Conservation (phyloP, 2,113 vertebrate species). For the Sorex araneus region DNA sequence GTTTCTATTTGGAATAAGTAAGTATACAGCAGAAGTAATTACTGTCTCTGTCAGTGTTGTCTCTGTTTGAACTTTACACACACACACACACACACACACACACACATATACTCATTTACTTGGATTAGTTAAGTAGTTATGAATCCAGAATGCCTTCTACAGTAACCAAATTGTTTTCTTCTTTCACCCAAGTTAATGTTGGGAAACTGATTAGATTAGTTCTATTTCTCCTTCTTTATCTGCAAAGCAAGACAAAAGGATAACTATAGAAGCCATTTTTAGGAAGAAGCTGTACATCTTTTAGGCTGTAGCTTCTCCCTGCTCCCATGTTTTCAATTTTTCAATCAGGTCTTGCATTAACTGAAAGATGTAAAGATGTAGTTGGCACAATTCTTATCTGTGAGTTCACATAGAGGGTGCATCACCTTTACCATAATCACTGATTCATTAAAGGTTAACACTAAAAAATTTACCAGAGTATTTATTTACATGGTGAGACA, state of each 20-base stretch:
- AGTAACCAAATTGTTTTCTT: background rate
- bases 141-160: slow-evolving; percentile 50
- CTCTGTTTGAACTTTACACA: slow-evolving; percentile 42
- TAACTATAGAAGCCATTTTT: background rate
- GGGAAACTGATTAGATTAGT: slow-evolving; percentile 18
- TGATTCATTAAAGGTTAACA: slow-evolving; percentile 70
- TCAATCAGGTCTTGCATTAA: too few relatives aligned
- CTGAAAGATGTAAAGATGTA: too few relatives aligned
- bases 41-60: background rate
- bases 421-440: slow-evolving; percentile 61
- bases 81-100: background rate
- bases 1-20: slow-evolving; percentile 40
- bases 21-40: background rate
- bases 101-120: too few relatives aligned
- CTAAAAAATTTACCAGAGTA: slow-evolving; percentile 58
- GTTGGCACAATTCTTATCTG: slow-evolving; percentile 19
- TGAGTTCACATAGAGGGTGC: slow-evolving; percentile 3
- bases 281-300: background rate
- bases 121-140: slow-evolving; percentile 55
- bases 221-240: slow-evolving; percentile 28
- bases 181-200: slow-evolving; percentile 42
- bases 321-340: too few relatives aligned
- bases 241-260: background rate
- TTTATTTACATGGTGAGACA: slow-evolving; percentile 27
- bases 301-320: too few relatives aligned